Percentiles rank a stretch among this genome's conserved stretches.
These are phyloP conservation scores for Myopa testacea DNA, from an alignment of 2,888 invertebrate genomes.

Conservation along the genomic window DNA sequence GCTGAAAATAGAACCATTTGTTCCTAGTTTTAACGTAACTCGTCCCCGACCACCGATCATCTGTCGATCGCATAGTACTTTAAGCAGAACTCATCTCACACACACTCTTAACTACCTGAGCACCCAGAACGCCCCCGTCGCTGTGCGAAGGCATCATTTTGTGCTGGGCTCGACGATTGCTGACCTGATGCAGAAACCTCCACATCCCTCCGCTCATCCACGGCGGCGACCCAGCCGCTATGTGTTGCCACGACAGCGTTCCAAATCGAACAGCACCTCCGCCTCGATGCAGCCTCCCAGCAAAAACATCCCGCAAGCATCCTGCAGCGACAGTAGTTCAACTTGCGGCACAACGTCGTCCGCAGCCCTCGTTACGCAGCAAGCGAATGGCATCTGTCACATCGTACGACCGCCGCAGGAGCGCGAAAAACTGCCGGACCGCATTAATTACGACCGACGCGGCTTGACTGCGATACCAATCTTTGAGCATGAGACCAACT, in stretches of 20 bases:
- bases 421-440: conserved; percentile 85
- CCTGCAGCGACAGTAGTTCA: conserved; percentile 46
- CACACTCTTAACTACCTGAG: conserved; percentile 38
- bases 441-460: conserved; percentile 87
- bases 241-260: conserved; percentile 56
- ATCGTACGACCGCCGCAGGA: conserved; percentile 80
- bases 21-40: conserved; percentile 66
- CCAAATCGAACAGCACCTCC: conserved; percentile 62
- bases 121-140: background rate
- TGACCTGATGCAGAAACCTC: conserved; percentile 22
- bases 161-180: conserved; percentile 39
- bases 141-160: background rate
- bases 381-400: conserved; percentile 70
- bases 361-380: conserved; percentile 57
- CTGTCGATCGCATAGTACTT: conserved; percentile 67
- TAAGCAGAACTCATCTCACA: conserved; percentile 62
- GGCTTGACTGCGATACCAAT: conserved; percentile 85
- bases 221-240: conserved; percentile 53
- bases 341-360: conserved; percentile 51
- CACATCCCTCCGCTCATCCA: conserved; percentile 47
- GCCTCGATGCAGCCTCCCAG: conserved; percentile 52
- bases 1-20: conserved; percentile 69
- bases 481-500: conserved; percentile 83
- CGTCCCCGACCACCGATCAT: conserved; percentile 63
- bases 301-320: background rate